phyloP scores from a whole-genome alignment of 2,113 vertebrate genomes.

The Prolemur simus region DNA sequence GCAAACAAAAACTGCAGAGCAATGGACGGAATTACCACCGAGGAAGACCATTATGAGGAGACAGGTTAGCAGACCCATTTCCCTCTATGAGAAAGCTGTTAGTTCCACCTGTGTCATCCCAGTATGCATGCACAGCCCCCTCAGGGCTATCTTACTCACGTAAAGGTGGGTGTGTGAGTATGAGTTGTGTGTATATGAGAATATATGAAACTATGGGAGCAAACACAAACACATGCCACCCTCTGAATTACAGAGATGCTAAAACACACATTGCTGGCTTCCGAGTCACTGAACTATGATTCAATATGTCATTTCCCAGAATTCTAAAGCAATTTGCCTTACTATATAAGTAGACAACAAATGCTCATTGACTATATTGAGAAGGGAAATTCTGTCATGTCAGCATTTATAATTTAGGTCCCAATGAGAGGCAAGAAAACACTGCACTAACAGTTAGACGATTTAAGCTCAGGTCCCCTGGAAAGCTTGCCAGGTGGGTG shows the following conservation, averaged over 20 bases:
- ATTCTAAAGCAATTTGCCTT: constrained; percentile 37
- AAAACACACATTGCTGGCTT: neutral
- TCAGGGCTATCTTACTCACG: neutral
- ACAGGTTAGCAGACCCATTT: neutral
- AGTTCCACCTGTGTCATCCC: neutral
- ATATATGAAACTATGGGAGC: neutral
- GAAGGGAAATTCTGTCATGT: neutral
- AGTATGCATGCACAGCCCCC: neutral
- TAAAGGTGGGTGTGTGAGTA: neutral
- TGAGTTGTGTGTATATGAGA: neutral
- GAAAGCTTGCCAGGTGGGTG: neutral
- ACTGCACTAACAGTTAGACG: neutral
- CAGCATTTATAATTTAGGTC: neutral
- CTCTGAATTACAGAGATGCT: neutral
- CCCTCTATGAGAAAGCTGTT: neutral
- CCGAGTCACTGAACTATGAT: neutral
- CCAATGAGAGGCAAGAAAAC: neutral
- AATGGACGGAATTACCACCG: neutral
- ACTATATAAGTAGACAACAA: neutral
- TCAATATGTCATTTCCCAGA: neutral
- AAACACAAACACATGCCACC: neutral
- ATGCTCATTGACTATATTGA: neutral
- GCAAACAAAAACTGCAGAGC: neutral
- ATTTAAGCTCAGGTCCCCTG: neutral
- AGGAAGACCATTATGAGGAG: neutral